Conservation (phyloP, 2,888 invertebrate species). For the Eupithecia dodoneata region DNA sequence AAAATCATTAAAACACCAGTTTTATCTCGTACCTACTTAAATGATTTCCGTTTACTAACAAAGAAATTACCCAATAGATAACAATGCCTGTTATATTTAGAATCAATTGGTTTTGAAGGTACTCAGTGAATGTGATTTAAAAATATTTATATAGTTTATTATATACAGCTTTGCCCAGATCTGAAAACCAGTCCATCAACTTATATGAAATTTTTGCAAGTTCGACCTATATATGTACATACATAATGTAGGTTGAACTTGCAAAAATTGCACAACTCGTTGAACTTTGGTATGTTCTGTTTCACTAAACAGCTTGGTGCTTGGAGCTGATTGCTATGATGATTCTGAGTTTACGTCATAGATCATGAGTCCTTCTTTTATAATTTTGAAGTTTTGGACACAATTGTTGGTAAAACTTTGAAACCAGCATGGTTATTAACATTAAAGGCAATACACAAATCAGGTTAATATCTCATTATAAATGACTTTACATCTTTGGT, state of each 20-base stretch:
- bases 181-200: slow-evolving; percentile 15
- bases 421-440: too few relatives aligned
- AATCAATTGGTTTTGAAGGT: neutral
- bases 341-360: neutral
- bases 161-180: neutral
- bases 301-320: neutral
- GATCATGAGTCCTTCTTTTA: neutral
- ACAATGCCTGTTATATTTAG: neutral
- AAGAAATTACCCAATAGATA: neutral
- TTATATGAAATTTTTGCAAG: neutral
- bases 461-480: too few relatives aligned
- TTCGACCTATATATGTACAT: too few relatives aligned
- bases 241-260: slow-evolving; percentile 21
- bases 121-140: neutral
- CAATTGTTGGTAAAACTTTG: too few relatives aligned
- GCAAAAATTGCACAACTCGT: slow-evolving; percentile 15
- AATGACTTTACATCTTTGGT: neutral
- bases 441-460: too few relatives aligned
- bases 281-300: slow-evolving; percentile 8
- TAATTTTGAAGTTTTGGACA: neutral
- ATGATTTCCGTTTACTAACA: neutral
- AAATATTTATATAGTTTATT: neutral
- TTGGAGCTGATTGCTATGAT: neutral
- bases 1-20: neutral
- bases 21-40: neutral